Percentiles rank a stretch among this genome's conserved stretches.
Evolutionary conservation across 2,113 vertebrate species (phyloP).

Genomic region (Picathartes gymnocephalus): DNA sequence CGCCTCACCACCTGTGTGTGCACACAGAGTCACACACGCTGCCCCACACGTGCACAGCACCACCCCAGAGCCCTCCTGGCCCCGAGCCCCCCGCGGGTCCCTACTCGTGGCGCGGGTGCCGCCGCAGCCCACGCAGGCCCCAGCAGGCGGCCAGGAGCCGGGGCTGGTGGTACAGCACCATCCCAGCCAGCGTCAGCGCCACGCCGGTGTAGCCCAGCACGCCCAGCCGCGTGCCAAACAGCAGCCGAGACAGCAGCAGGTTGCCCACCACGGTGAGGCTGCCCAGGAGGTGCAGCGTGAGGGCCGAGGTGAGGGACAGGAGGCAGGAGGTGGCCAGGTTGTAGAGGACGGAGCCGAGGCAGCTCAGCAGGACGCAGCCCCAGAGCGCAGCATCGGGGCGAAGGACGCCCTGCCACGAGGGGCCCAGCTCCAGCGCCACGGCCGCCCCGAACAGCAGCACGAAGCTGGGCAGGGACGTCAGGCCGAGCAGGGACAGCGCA

Average conservation of each 20-base stretch:
- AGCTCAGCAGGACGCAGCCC: slow-evolving; percentile 91
- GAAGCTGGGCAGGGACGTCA: slow-evolving; percentile 95
- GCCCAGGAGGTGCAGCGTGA: slow-evolving; percentile 94
- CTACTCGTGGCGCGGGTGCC: not conserved
- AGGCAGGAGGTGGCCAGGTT: slow-evolving; percentile 93
- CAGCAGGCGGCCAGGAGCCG: slow-evolving; percentile 76
- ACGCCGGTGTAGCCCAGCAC: slow-evolving; percentile 88
- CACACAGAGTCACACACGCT: not conserved
- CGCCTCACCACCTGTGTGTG: not conserved
- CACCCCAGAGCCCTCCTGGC: not conserved
- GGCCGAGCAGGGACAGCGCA: slow-evolving; percentile 86
- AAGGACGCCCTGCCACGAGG: slow-evolving; percentile 72
- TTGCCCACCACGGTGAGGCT: slow-evolving; percentile 93
- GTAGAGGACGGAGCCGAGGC: slow-evolving; percentile 92
- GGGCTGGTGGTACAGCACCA: slow-evolving; percentile 93
- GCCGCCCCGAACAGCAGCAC: slow-evolving; percentile 87
- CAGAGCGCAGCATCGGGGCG: slow-evolving; percentile 81
- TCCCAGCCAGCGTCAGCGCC: slow-evolving; percentile 83
- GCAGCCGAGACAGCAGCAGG: slow-evolving; percentile 85
- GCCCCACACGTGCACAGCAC: not conserved
- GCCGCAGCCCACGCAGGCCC: not conserved
- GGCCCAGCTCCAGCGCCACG: slow-evolving; percentile 84
- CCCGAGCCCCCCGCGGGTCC: not conserved
- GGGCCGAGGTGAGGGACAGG: slow-evolving; percentile 92
- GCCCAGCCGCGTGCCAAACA: slow-evolving; percentile 86